phyloP scores from a whole-genome alignment of 2,113 vertebrate genomes.

The Xyliphius kryptos region DNA sequence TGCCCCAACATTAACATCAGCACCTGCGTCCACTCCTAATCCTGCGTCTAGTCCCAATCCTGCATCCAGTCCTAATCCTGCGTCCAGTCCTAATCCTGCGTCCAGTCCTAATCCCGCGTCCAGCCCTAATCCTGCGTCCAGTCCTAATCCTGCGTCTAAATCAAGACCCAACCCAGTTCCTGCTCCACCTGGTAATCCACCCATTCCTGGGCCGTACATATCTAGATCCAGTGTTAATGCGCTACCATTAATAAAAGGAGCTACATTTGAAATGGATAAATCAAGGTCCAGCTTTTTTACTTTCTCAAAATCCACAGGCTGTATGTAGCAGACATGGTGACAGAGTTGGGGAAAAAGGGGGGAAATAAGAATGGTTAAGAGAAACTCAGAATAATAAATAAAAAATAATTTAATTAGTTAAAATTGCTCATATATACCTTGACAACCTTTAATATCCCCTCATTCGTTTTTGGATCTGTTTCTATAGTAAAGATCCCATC shows the following conservation, averaged over 20 bases:
- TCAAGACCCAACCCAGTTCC: neutral
- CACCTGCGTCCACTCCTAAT: conserved; percentile 1
- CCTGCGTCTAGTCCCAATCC: conserved; percentile 19
- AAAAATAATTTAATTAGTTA: too few species aligned
- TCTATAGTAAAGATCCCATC: neutral
- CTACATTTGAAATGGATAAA: neutral
- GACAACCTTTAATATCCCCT: too few species aligned
- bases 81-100: neutral
- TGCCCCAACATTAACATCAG: conserved; percentile 1
- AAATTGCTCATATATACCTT: too few species aligned
- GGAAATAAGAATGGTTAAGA: too few species aligned
- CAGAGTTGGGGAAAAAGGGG: neutral
- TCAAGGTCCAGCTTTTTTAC: neutral
- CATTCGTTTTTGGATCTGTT: too few species aligned
- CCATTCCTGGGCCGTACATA: neutral
- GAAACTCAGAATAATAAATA: too few species aligned
- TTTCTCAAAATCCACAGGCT: neutral
- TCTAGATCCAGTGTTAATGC: neutral
- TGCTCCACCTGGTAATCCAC: neutral
- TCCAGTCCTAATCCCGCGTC: neutral
- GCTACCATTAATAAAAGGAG: neutral
- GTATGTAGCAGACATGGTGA: neutral
- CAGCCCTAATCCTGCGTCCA: neutral
- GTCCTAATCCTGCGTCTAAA: neutral
- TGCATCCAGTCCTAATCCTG: neutral